Base-by-base conservation (phyloP, 1,140 invertebrate species). In the Daktulosphaira vitifoliae region DNA sequence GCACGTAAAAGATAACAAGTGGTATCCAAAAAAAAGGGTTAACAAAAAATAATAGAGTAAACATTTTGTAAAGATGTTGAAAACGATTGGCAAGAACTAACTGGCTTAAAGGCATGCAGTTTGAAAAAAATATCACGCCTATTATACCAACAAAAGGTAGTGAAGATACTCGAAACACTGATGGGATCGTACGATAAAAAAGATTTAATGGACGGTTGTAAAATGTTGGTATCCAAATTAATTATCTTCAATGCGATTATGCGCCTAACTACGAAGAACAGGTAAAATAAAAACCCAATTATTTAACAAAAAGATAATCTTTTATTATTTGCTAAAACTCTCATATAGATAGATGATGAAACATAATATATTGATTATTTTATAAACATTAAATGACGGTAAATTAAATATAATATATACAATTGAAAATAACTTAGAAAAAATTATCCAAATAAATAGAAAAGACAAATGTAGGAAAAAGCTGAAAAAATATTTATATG, bases 1-100 rank as follows among this genome's bases (percentile, higher is more conserved):
- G 37, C 26, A 62, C 54, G 25, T 23, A 62, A 62, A 62, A 62
- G 54, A 46, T 62, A 62, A 62, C 29, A 23, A 13, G n/a, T 39
- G 25, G 42, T 62, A 16, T 44, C 39, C 26, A 18, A 29, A 48
- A 62, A 44, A 62, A 62, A 62, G 42, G 54, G 54, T 62, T 46
- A 62, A 62, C 53, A 16, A 62, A 48, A 46, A 44, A 62, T 44
- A 44, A n/a, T n/a, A n/a, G 25, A n/a, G 20, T n/a, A 23, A 42
- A 33, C 22, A 25, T 56, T 62, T 20, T 29, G 25, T 23, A 38
- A 29, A 62, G 54, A 62, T 62, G 9, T 46, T 29, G 3, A 29
- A 46, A 3, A 46, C 54, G 54, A 62, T 62, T 62, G 38, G 23
- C 48, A 22, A 26, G 3, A n/a, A 15, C n/a, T n/a, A n/a, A n/a